Base-by-base conservation (phyloP, 2,888 invertebrate species). In the Andricus curvator region DNA sequence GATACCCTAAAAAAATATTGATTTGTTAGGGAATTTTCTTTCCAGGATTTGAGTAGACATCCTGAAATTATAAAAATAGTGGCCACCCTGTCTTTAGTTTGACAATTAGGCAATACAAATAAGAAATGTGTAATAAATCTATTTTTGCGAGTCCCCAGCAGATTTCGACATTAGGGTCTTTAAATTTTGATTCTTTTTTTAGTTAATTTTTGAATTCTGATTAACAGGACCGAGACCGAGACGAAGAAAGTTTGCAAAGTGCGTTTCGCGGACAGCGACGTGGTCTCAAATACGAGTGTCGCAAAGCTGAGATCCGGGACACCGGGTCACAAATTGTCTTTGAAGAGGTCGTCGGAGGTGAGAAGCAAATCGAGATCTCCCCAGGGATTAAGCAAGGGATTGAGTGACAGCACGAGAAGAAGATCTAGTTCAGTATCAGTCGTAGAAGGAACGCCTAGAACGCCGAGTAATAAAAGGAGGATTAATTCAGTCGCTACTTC, bases 201-300 rank as follows among this genome's bases (percentile, higher is more conserved):
- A 41, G 4, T 20, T 25, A 68, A 17, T 68, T 68, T 68, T 25
- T 29, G 22, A 25, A 41, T 11, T 68, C 15, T 44, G 11, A n/a
- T 48, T 41, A 66, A 44, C 9, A 74, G 67, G 15, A 83, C 82
- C 15, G 81, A 82, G 33, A 64, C 44, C 51, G 66, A 81, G 20
- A 41, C 33, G 0, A 90, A 87, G 51, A 87, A 83, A 81, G 90
- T 90, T 9, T 80, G 86, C 67, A 87, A 83, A 81, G 90, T 90
- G 13, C 81, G 86, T 67, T 90, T 90, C 79, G 86, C 86, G 2
- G 87, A 84, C 80, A 85, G 85, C 25, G 51, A 37, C 74, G 67
- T 41, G 25, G n/a, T 20, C 60, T 62, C 25, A 20, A 48, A 70
- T 37, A 60, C 60, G 37, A 65, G 74, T 37, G 80, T 78, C 44